Percentiles rank a stretch among this genome's conserved stretches.
phyloP scores from a whole-genome alignment of 2,797 vertebrate species.

The Avahi laniger region DNA sequence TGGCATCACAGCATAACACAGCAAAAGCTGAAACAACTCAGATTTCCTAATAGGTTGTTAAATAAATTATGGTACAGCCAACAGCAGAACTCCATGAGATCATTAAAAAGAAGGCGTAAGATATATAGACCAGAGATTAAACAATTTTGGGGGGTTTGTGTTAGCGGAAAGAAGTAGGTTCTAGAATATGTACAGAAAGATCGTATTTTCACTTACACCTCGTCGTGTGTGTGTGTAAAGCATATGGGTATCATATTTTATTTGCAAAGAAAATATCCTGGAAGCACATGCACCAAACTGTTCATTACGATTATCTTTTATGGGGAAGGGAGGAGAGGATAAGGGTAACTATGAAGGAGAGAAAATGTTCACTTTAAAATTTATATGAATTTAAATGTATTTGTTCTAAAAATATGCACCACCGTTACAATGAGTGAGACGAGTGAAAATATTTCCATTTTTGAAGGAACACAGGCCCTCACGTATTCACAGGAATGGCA shows the following conservation, averaged over 20 bases:
- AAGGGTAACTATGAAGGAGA: neutral
- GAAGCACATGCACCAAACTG: neutral
- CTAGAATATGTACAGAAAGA: neutral
- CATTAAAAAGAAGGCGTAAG: neutral
- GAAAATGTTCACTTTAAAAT: neutral
- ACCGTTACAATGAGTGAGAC: neutral
- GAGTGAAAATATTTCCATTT: conserved; percentile 3
- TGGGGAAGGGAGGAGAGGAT: neutral
- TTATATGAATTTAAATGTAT: neutral
- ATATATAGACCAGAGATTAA: neutral
- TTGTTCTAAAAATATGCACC: neutral
- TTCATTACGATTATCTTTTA: neutral
- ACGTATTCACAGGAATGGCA: neutral
- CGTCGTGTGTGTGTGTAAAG: neutral
- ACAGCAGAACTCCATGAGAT: neutral
- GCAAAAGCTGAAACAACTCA: neutral
- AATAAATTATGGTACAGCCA: neutral
- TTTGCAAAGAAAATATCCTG: conserved; percentile 19
- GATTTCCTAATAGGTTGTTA: neutral
- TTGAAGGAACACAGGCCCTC: neutral
- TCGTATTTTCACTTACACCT: neutral
- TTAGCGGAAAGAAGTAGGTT: neutral
- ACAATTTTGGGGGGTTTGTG: neutral
- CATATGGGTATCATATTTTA: neutral
- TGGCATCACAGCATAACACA: neutral